Percentiles rank a stretch among this genome's conserved stretches.
Conservation (phyloP, 2,113 vertebrate species). For the Ivindomyrus marchei region DNA sequence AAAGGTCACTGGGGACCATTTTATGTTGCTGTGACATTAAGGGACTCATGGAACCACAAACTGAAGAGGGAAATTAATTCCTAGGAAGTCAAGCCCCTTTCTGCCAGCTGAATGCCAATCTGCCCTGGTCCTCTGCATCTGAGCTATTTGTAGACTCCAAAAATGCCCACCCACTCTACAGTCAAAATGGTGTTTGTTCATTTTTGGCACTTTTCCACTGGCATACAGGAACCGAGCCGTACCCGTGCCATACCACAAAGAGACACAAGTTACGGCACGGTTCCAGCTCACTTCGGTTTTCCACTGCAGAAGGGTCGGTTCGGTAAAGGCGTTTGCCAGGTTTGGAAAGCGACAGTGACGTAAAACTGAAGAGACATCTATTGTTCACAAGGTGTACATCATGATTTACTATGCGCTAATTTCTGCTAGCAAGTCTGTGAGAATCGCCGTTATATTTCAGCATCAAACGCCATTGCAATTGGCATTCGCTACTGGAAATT, state of each 20-base stretch:
- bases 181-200: not conserved
- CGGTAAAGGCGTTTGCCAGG: not conserved
- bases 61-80: not conserved
- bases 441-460: not conserved
- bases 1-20: not conserved
- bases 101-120: not conserved
- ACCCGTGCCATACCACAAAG: not conserved
- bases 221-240: not conserved
- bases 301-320: not conserved
- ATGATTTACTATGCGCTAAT: not conserved
- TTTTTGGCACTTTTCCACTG: not conserved
- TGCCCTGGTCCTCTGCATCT: not conserved
- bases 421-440: not conserved
- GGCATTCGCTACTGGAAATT: not conserved
- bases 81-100: not conserved
- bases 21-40: not conserved
- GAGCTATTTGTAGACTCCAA: not conserved
- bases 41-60: not conserved
- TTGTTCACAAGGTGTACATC: not conserved
- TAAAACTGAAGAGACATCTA: not conserved
- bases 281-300: not conserved
- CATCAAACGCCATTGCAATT: not conserved
- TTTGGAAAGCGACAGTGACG: not conserved
- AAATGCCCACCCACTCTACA: not conserved
- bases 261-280: not conserved